phyloP scores from a whole-genome alignment of 2,888 invertebrate species.

The Luperina nickerlii region DNA sequence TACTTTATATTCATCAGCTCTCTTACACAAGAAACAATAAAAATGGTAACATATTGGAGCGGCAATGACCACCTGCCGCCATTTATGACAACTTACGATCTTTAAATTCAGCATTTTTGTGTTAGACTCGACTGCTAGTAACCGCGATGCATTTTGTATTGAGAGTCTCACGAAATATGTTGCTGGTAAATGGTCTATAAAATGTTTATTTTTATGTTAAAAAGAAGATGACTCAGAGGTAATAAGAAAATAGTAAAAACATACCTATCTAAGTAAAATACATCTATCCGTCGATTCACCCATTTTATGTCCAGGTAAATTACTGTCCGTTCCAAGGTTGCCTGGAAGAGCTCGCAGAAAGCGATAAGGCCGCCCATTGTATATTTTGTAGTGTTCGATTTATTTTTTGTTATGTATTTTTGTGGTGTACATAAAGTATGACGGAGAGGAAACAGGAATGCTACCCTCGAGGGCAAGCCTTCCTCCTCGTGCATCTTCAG shows the following conservation, averaged over 20 bases:
- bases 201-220: conserved; percentile 3
- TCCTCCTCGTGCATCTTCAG: too few species aligned
- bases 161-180: not conserved
- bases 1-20: conserved; percentile 49
- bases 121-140: conserved; percentile 7
- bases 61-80: conserved; percentile 25
- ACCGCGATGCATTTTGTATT: conserved; percentile 38
- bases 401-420: too few species aligned
- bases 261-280: not conserved
- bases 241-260: not conserved
- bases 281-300: too few species aligned
- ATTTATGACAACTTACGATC: conserved; percentile 30
- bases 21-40: conserved; percentile 37
- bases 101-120: conserved; percentile 45
- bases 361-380: too few species aligned
- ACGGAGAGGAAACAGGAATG: too few species aligned
- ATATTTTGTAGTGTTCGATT: too few species aligned
- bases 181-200: not conserved
- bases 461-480: too few species aligned
- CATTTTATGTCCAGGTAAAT: too few species aligned
- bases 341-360: too few species aligned
- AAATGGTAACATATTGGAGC: conserved; percentile 18
- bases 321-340: too few species aligned
- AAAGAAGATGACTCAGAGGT: not conserved
- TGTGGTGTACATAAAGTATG: too few species aligned